Conservation (phyloP, 1,140 invertebrate genomes). For the Hyles vespertilio region DNA sequence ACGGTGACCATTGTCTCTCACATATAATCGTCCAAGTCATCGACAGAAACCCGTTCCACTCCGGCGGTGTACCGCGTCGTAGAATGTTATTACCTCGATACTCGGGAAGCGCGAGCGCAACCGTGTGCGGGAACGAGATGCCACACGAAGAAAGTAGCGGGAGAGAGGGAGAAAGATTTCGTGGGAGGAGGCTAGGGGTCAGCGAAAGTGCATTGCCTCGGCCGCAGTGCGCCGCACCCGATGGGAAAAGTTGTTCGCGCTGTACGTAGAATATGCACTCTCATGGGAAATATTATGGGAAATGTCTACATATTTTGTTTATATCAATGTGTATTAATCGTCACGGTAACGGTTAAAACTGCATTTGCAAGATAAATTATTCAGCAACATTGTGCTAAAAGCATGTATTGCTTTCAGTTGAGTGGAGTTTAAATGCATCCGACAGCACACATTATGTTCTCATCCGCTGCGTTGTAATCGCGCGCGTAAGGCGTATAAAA, state of each 20-base stretch:
- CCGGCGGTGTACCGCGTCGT: conserved; percentile 66
- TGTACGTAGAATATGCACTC: conserved; percentile 52
- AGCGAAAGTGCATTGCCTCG: conserved; percentile 74
- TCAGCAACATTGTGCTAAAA: background rate
- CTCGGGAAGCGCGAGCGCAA: conserved; percentile 69
- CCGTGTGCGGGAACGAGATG: conserved; percentile 44
- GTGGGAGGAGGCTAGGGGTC: conserved; percentile 68
- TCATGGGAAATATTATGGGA: conserved; percentile 47
- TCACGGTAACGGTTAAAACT: background rate
- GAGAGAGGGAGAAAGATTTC: conserved; percentile 49
- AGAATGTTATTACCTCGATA: conserved; percentile 73
- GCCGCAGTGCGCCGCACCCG: conserved; percentile 57
- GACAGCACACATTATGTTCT: too few relatives aligned
- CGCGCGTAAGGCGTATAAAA: too few relatives aligned
- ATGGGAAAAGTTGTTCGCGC: conserved; percentile 66
- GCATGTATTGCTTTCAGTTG: too few relatives aligned
- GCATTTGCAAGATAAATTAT: too few relatives aligned
- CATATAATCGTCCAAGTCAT: conserved; percentile 68
- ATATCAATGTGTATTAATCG: background rate
- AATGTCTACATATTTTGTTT: conserved; percentile 18
- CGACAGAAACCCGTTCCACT: conserved; percentile 70
- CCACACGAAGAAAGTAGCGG: conserved; percentile 37
- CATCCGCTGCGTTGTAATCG: too few relatives aligned
- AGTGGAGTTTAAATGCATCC: background rate
- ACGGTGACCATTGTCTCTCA: conserved; percentile 61